Conservation (phyloP, 2,113 vertebrate genomes). For the Dinomys branickii region DNA sequence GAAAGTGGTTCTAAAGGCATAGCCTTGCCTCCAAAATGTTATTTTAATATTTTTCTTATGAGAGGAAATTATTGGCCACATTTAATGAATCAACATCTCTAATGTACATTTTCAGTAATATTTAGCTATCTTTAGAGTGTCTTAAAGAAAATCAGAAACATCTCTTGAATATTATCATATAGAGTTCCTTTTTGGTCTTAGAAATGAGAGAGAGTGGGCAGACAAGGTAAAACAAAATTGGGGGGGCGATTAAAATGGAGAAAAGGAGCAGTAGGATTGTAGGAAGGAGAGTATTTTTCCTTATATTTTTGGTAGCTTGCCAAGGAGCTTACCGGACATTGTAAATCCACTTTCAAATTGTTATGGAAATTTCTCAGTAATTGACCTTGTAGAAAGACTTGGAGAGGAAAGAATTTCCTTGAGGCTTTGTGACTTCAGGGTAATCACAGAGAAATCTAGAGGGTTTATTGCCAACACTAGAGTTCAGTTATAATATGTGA, state of each 20-base stretch:
- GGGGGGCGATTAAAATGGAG: not conserved
- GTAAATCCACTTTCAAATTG: constrained; percentile 19
- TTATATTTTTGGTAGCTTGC: constrained; percentile 19
- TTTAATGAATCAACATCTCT: constrained; percentile 47
- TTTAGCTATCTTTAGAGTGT: constrained; percentile 10
- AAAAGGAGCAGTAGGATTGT: not conserved
- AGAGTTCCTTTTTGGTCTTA: not conserved
- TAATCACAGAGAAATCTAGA: not conserved
- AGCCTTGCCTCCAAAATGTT: not conserved
- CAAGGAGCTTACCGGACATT: constrained; percentile 12
- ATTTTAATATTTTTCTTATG: constrained; percentile 57
- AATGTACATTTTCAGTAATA: not conserved
- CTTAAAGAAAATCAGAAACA: constrained; percentile 37
- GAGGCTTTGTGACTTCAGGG: not conserved
- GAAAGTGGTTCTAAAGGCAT: constrained; percentile 46
- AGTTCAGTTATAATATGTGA: not conserved
- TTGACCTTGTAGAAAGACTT: not conserved
- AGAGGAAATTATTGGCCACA: constrained; percentile 22
- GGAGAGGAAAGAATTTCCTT: not conserved
- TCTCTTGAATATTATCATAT: not conserved
- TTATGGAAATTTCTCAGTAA: not conserved
- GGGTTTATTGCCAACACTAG: not conserved
- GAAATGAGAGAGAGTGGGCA: not conserved
- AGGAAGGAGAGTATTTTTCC: not conserved
- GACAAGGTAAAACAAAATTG: not conserved